Base-by-base conservation (phyloP, 1,140 invertebrate genomes). In the Cotesia typhae region DNA sequence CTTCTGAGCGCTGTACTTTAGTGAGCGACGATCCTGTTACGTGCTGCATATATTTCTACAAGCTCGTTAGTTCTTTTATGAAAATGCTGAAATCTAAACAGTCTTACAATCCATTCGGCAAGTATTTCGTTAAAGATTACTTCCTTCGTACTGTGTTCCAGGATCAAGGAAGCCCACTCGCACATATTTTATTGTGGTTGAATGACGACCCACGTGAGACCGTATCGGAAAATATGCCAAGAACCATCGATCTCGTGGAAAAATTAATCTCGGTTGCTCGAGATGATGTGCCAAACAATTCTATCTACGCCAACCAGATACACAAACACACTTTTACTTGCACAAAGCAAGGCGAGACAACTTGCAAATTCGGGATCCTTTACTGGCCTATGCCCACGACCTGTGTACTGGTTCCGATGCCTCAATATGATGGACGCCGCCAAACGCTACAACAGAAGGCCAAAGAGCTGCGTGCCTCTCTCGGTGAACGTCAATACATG, bases 11-110 rank as follows among this genome's bases (percentile, higher is more conserved):
- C 63, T 52, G 67, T 66, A 70, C 70, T 87, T 38, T 52, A 52
- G 72, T 87, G 0, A 81, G 83, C 75, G 78, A 81, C 70, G 85
- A 86, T 77, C 78, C 85, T 9, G 82, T 85, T 9, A 85, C 81
- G 4, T 86, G 85, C 72, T 80, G 77, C 41, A 81, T 82, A 10
- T 82, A 84, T 66, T 84, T 83, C 37, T 80, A 84, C 67, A 81
- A 80, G 74, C 73, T 77, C 51, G 75, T 83, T 7, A 74, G 10
- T 79, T 73, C 75, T 75, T 37, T 75, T 0, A 20, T 75, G 71
- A 69, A 47, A 5, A 67, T 74, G 5, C 69, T 73, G 47, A 17
- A 73, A 71, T 70, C 67, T 1, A 70, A 73, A 61, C 70, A 59
- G 37, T 57, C 47, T n/a, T 52, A 17, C n/a, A 70, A 61, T 36